Percentiles rank a stretch among this genome's conserved stretches.
Evolutionary conservation across 2,797 vertebrate genomes (phyloP).

Genomic region (Rhyacichthys aspro): DNA sequence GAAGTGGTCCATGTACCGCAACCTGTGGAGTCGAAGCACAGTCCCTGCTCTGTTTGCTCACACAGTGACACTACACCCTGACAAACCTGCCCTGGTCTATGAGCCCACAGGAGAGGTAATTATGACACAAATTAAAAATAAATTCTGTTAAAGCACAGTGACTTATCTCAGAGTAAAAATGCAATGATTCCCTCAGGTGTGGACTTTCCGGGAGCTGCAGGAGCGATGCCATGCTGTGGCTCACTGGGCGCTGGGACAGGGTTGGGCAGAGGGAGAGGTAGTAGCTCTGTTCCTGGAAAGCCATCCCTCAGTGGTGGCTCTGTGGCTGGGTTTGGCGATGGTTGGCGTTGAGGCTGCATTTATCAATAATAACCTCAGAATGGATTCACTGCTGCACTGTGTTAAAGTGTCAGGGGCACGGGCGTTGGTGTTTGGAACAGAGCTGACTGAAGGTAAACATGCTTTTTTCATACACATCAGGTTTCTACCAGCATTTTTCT

Average conservation of each 20-base stretch:
- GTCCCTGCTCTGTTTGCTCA: slow-evolving; percentile 83
- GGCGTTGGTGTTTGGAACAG: slow-evolving; percentile 83
- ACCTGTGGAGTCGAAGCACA: slow-evolving; percentile 72
- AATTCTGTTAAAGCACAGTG: too few relatives aligned
- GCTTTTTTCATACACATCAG: too few relatives aligned
- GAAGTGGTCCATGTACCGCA: slow-evolving; percentile 71
- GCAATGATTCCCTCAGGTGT: slow-evolving; percentile 52
- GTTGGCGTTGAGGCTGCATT: slow-evolving; percentile 84
- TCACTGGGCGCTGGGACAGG: slow-evolving; percentile 77
- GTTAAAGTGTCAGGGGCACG: slow-evolving; percentile 77
- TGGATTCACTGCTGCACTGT: slow-evolving; percentile 81
- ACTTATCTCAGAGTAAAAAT: background rate
- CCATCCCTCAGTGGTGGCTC: slow-evolving; percentile 79
- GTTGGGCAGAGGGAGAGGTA: slow-evolving; percentile 81
- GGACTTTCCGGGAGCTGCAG: slow-evolving; percentile 84
- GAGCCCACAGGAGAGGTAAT: slow-evolving; percentile 79
- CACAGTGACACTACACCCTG: slow-evolving; percentile 70
- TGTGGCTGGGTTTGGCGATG: slow-evolving; percentile 89
- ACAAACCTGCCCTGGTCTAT: slow-evolving; percentile 85
- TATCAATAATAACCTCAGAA: slow-evolving; percentile 85
- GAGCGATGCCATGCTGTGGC: slow-evolving; percentile 82
- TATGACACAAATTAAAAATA: background rate
- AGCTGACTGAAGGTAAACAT: slow-evolving; percentile 84
- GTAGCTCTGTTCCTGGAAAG: slow-evolving; percentile 87
- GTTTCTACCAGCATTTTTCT: too few relatives aligned